A percentile compares a stretch with the other conserved stretches of the same genome.
phyloP scores from a whole-genome alignment of 2,888 invertebrate species.

The Choreutis nemorana region DNA sequence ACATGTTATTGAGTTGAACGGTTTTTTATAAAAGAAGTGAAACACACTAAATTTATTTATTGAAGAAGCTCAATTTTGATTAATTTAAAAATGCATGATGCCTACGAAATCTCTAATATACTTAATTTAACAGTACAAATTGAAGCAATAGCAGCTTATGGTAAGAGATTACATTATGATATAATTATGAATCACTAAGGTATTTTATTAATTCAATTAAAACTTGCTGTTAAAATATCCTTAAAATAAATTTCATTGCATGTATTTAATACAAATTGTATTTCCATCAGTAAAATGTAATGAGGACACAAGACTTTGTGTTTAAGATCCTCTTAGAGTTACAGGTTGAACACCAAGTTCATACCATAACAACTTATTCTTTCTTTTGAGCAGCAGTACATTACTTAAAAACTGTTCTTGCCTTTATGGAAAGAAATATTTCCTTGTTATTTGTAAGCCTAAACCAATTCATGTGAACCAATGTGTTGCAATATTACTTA shows the following conservation, averaged over 20 bases:
- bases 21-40: too few relatives aligned
- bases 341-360: slow-evolving; percentile 2
- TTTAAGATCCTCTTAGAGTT: not conserved
- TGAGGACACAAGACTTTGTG: not conserved
- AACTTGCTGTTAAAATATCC: not conserved
- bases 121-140: slow-evolving; percentile 88
- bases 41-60: too few relatives aligned
- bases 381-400: too few relatives aligned
- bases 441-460: too few relatives aligned
- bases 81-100: slow-evolving; percentile 75
- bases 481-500: too few relatives aligned
- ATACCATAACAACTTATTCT: too few relatives aligned
- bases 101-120: slow-evolving; percentile 83
- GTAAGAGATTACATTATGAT: slow-evolving; percentile 66
- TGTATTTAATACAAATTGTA: not conserved
- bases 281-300: not conserved
- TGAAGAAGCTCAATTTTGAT: too few relatives aligned
- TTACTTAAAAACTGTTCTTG: too few relatives aligned
- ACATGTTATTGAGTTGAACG: too few relatives aligned
- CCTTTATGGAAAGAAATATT: too few relatives aligned
- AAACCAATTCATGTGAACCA: too few relatives aligned
- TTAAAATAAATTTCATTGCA: not conserved
- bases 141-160: slow-evolving; percentile 91
- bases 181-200: not conserved
- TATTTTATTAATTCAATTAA: slow-evolving; percentile 4